These are phyloP conservation scores for Terrapene triunguis DNA, from an alignment of 2,113 vertebrate species.

Conservation along the genomic window DNA sequence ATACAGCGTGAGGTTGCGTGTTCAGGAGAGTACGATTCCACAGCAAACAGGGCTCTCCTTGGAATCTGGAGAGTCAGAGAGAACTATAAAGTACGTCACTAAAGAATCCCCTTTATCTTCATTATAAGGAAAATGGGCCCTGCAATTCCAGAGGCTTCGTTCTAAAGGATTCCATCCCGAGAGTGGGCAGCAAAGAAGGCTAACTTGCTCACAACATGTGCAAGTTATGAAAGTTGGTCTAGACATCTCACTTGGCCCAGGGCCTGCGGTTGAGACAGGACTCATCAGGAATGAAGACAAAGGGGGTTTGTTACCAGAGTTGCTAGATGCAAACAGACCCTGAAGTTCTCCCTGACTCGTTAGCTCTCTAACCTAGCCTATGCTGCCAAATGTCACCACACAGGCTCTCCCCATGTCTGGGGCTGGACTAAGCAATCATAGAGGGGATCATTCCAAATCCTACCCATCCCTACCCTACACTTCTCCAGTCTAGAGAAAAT, in stretches of 20 bases:
- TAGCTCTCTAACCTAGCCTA: not conserved
- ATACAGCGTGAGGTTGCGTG: not conserved
- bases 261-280: not conserved
- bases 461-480: not conserved
- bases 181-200: not conserved
- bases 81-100: not conserved
- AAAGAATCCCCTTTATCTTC: not conserved
- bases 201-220: not conserved
- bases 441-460: not conserved
- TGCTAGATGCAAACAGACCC: rapidly evolving
- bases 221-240: not conserved
- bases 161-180: not conserved
- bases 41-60: not conserved
- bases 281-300: not conserved
- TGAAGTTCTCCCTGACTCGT: not conserved
- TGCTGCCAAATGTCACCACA: rapidly evolving
- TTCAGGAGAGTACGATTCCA: not conserved
- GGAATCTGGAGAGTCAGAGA: not conserved
- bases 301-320: not conserved
- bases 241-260: not conserved
- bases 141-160: not conserved
- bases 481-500: not conserved
- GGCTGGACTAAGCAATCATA: rapidly evolving
- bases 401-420: not conserved
- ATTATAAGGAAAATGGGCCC: not conserved